Evolutionary conservation across 2,113 vertebrate species (phyloP).

Genomic region (Catharus bicknelli): DNA sequence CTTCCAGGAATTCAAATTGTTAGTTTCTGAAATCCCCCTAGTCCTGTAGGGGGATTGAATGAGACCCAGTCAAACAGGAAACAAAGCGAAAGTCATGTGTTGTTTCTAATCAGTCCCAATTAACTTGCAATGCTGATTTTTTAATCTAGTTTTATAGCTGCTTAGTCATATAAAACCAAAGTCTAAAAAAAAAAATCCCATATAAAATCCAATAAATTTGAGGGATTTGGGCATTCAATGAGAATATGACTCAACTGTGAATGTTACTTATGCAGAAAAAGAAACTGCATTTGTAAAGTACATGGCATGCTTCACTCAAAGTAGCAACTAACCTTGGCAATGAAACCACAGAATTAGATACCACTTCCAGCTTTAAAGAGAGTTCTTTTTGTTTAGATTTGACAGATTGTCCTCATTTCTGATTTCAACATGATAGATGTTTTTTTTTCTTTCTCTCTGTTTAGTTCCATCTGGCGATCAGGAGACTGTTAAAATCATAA

Average conservation of each 20-base stretch:
- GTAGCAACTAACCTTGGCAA: background rate
- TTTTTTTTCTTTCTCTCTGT: background rate
- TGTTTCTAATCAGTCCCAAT: background rate
- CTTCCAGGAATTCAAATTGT: background rate
- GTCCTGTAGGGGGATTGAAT: background rate
- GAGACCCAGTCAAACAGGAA: background rate
- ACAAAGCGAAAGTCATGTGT: background rate
- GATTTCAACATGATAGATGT: background rate
- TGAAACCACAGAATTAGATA: background rate
- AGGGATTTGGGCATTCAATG: background rate
- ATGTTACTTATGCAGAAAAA: background rate
- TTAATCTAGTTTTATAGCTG: conserved; percentile 8
- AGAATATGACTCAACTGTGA: background rate
- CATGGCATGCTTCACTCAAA: background rate
- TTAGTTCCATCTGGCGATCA: background rate
- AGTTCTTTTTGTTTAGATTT: background rate
- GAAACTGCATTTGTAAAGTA: background rate
- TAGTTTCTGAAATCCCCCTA: background rate
- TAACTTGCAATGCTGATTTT: background rate
- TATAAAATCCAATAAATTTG: background rate
- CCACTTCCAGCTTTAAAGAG: background rate
- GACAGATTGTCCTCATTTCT: background rate
- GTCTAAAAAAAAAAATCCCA: background rate
- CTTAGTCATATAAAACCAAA: background rate
- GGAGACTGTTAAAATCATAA: background rate